Conservation (phyloP, 2,888 invertebrate species). For the Miltochrista miniata region DNA sequence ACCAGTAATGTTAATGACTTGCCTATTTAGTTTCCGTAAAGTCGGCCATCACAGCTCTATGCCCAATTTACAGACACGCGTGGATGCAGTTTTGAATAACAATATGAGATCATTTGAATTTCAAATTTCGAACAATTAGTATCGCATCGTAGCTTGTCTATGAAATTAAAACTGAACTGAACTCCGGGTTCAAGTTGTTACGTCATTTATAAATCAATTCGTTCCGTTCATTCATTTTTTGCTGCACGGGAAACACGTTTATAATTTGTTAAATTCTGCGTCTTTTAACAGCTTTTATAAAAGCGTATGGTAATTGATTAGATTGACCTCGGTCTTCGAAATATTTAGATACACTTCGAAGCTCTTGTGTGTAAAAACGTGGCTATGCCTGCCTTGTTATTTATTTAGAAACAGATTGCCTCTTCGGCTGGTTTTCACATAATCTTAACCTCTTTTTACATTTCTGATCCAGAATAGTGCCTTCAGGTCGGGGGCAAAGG, state of each 20-base stretch:
- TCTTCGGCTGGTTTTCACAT: too few species aligned
- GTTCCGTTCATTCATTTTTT: constrained; percentile 6
- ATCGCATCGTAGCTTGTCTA: not conserved
- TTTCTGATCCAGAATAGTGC: too few species aligned
- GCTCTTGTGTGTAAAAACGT: not conserved
- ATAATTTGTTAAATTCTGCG: not conserved
- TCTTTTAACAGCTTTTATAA: not conserved
- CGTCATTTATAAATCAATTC: constrained; percentile 7
- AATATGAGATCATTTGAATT: constrained; percentile 3
- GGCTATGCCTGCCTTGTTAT: too few species aligned
- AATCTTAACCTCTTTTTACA: too few species aligned
- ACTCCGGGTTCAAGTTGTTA: not conserved
- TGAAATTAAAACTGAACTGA: not conserved
- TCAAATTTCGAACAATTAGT: constrained; percentile 3
- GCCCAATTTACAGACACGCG: not conserved
- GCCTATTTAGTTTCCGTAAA: too few species aligned
- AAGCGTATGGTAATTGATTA: constrained; percentile 3
- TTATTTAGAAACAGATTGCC: too few species aligned
- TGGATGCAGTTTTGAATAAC: not conserved
- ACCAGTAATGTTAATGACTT: too few species aligned
- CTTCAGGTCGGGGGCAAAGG: too few species aligned
- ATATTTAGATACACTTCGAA: not conserved
- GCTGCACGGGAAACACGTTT: not conserved
- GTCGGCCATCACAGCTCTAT: too few species aligned
- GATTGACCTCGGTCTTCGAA: constrained; percentile 1